phyloP scores from a whole-genome alignment of 2,888 invertebrate species.

The Dilophus febrilis region DNA sequence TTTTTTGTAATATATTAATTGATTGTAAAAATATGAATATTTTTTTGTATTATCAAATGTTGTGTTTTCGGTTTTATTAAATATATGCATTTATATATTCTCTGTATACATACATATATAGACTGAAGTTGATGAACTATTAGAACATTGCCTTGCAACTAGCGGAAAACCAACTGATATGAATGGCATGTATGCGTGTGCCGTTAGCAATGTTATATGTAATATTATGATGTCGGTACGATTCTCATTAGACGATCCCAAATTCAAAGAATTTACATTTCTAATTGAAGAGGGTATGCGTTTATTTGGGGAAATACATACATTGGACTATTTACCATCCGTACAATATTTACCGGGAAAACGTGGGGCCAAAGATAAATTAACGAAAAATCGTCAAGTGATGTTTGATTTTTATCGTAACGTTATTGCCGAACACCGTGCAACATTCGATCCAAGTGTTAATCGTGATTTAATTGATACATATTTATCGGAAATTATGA shows the following conservation, averaged over 20 bases:
- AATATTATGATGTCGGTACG: conserved; percentile 78
- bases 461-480: conserved; percentile 72
- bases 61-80: too few species aligned
- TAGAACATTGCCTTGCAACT: conserved; percentile 43
- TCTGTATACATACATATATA: conserved; percentile 21
- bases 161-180: conserved; percentile 55
- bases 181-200: conserved; percentile 58
- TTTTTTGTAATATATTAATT: too few species aligned
- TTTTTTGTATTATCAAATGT: too few species aligned
- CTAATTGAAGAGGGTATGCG: conserved; percentile 86
- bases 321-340: conserved; percentile 68
- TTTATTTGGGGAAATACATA: conserved; percentile 65
- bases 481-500: conserved; percentile 70
- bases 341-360: conserved; percentile 48
- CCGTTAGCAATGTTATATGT: conserved; percentile 81
- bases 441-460: conserved; percentile 54
- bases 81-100: too few species aligned
- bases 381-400: conserved; percentile 56
- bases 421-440: conserved; percentile 65
- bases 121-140: conserved; percentile 61
- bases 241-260: conserved; percentile 58
- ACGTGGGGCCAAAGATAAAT: conserved; percentile 41
- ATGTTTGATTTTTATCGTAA: conserved; percentile 74
- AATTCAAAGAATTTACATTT: conserved; percentile 62
- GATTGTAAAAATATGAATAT: too few species aligned